Conservation (phyloP, 2,797 vertebrate genomes). For the Arrhamphus sclerolepis region DNA sequence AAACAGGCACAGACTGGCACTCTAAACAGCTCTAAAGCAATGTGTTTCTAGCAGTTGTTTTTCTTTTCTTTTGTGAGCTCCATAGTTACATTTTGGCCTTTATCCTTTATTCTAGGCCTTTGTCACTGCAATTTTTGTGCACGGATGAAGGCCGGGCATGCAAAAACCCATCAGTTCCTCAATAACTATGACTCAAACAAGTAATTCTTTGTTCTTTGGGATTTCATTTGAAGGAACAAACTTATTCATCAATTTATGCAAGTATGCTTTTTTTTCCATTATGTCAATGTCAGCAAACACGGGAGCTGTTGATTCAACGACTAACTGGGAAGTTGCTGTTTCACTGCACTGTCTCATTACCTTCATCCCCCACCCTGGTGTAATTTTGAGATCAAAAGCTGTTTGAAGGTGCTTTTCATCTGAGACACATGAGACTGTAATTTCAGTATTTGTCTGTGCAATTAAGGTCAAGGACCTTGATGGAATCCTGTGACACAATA, state of each 20-base stretch:
- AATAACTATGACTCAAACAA: conserved; percentile 20
- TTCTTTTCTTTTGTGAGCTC: conserved; percentile 23
- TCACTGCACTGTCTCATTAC: conserved; percentile 50
- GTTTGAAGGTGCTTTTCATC: conserved; percentile 57
- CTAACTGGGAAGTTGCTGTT: too few species aligned
- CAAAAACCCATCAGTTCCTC: conserved; percentile 7
- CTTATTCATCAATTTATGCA: conserved; percentile 1
- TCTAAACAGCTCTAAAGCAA: conserved; percentile 33
- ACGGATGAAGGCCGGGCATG: conserved; percentile 4
- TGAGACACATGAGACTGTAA: conserved; percentile 50
- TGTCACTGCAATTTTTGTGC: conserved; percentile 15
- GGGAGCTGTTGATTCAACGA: conserved; percentile 6
- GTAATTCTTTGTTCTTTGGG: conserved; percentile 6
- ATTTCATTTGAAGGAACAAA: conserved; percentile 13
- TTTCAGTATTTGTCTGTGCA: conserved; percentile 34
- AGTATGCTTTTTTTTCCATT: background rate
- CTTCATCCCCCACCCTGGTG: conserved; percentile 23
- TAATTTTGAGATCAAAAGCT: conserved; percentile 64
- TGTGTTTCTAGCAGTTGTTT: conserved; percentile 20
- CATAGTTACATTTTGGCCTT: conserved; percentile 20
- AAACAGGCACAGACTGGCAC: conserved; percentile 37
- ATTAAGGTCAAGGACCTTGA: conserved; percentile 32
- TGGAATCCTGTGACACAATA: conserved; percentile 27
- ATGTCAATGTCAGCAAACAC: conserved; percentile 6
- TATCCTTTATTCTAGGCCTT: conserved; percentile 19